Base-by-base conservation (phyloP, 2,797 vertebrate genomes). In the Anabas testudineus region DNA sequence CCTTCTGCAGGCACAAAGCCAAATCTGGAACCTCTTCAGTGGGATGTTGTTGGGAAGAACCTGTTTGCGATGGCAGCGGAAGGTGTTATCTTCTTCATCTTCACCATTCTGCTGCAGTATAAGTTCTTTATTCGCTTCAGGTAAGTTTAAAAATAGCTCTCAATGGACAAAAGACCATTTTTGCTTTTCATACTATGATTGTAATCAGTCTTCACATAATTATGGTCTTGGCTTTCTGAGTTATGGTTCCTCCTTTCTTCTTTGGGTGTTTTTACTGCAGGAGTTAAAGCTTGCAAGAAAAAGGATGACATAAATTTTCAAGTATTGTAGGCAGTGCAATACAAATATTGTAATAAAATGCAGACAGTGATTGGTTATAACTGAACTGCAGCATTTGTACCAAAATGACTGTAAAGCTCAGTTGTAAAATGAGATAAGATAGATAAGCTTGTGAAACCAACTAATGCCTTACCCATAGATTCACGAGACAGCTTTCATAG, bases 31-130 rank as follows among this genome's bases (percentile, higher is more conserved):
- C 96, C 96, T 1, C 90, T 98, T 19, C 87, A 88, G 59, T 97
- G 97, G 97, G 95, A 98, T 26, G 92, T 97, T 79, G 95, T 94
- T 0, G 95, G 97, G 67, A 97, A 97, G 92, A 98, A 98, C 86
- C 88, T 98, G 76, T 95, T 97, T 2, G 95, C 95, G 5, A 97
- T 98, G 97, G 94, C 92, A 0, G 10, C 90, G 0, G 89, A 98
- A 74, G 97, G 97, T 0, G 15, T 95, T 0, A 0, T 97, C 81
- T 97, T 98, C 88, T 96, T 98, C 77, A 84, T 96, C 68, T 93
- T 97, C 84, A 98, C 95, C 4, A 71, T 98, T 13, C 85, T 99
- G 56, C 88, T 98, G 61, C 95, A 99, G 81, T 95, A 97, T 80
- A 93, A 88, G 32, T 92, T 93, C 83, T 94, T 91, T 71, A 84